Conservation (phyloP, 2,113 vertebrate species). For the Lagopus leucura region DNA sequence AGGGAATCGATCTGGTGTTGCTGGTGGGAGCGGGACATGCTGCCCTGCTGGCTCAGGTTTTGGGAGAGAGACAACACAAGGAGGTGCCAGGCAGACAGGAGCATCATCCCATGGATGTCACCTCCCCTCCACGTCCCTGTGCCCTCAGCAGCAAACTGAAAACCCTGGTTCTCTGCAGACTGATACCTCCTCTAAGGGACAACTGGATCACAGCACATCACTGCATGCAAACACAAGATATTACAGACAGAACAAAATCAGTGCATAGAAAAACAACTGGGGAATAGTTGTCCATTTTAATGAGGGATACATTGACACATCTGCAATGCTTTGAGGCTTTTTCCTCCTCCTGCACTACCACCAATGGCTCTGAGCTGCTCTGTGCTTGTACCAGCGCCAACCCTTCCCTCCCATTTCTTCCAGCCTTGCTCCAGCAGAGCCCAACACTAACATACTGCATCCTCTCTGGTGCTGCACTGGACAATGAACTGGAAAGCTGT, state of each 20-base stretch:
- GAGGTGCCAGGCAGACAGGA: not conserved
- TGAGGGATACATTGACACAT: rapidly evolving
- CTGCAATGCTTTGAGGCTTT: not conserved
- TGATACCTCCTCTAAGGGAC: not conserved
- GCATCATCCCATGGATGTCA: not conserved
- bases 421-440: not conserved
- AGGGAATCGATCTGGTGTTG: not conserved
- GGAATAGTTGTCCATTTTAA: not conserved
- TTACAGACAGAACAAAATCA: not conserved
- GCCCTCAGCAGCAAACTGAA: not conserved
- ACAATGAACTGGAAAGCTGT: not conserved
- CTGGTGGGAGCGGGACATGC: rapidly evolving
- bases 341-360: not conserved
- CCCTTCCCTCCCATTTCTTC: not conserved
- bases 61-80: not conserved
- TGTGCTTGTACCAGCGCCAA: not conserved
- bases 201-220: not conserved
- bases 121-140: too few relatives aligned
- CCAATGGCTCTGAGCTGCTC: not conserved
- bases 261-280: not conserved
- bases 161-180: not conserved
- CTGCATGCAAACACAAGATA: not conserved
- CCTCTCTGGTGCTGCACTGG: not conserved
- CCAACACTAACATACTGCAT: rapidly evolving
- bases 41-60: not conserved